These are phyloP conservation scores for Cynocephalus volans DNA, from an alignment of 2,113 vertebrate species.

Conservation along the genomic window DNA sequence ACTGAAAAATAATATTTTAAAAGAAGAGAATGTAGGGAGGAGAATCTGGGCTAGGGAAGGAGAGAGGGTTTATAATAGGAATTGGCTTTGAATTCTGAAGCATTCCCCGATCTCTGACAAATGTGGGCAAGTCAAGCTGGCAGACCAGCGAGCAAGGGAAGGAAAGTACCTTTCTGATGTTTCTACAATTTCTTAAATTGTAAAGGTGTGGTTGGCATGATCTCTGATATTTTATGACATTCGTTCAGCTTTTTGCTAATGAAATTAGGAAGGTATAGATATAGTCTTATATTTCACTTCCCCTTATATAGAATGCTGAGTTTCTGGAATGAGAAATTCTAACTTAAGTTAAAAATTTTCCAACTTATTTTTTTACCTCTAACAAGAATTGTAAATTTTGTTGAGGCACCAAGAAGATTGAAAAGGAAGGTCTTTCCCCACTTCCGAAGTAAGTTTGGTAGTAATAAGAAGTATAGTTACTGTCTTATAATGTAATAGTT, in stretches of 20 bases:
- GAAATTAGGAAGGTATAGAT: not conserved
- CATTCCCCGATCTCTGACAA: not conserved
- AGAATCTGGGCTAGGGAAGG: not conserved
- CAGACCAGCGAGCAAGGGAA: not conserved
- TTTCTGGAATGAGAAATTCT: slow-evolving; percentile 1
- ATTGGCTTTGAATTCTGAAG: slow-evolving; percentile 30
- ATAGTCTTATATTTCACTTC: not conserved
- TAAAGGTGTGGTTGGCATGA: not conserved
- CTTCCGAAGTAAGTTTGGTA: not conserved
- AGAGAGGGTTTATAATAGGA: not conserved
- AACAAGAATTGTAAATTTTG: not conserved
- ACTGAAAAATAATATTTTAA: not conserved
- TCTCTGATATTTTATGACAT: not conserved
- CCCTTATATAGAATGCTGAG: not conserved
- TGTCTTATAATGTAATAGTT: not conserved
- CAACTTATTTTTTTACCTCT: not conserved
- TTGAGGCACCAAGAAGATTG: not conserved
- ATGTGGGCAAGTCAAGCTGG: not conserved
- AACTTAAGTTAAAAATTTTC: not conserved
- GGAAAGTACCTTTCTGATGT: not conserved
- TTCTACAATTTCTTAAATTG: not conserved
- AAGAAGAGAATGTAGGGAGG: not conserved
- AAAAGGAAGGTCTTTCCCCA: not conserved
- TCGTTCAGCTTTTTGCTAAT: not conserved
- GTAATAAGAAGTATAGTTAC: not conserved